phyloP scores from a whole-genome alignment of 2,888 invertebrate genomes.

The Drosophila merina region DNA sequence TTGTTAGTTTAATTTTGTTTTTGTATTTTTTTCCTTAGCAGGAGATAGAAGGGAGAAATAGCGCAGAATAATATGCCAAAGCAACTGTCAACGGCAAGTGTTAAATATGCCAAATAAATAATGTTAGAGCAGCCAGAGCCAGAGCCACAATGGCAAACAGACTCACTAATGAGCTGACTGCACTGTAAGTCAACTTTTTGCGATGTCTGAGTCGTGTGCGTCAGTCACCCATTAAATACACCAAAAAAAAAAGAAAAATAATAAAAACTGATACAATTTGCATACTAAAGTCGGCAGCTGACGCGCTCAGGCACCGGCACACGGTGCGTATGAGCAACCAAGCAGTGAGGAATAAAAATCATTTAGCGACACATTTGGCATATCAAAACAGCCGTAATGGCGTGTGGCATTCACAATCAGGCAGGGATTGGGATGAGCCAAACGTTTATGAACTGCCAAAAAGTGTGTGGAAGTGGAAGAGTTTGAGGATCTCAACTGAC shows the following conservation, averaged over 20 bases:
- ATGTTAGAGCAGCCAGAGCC: constrained; percentile 48
- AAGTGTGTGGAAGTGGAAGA: constrained; percentile 1
- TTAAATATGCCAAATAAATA: constrained; percentile 73
- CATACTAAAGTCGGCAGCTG: constrained; percentile 56
- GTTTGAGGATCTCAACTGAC: constrained; percentile 22
- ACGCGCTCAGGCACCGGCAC: constrained; percentile 31
- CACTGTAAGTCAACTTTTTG: constrained; percentile 29
- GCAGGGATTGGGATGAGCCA: constrained; percentile 45
- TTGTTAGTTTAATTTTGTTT: constrained; percentile 41
- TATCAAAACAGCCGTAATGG: constrained; percentile 62
- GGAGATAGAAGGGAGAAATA: constrained; percentile 45
- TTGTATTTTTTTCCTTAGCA: constrained; percentile 21
- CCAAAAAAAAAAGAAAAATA: background rate
- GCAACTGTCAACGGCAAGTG: constrained; percentile 58
- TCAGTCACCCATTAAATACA: constrained; percentile 19
- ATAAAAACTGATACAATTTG: constrained; percentile 53
- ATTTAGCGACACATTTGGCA: constrained; percentile 77
- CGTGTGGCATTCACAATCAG: constrained; percentile 65
- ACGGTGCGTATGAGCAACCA: constrained; percentile 64
- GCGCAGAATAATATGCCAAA: constrained; percentile 49
- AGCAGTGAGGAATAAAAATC: constrained; percentile 56
- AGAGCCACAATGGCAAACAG: constrained; percentile 46
- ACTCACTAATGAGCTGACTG: constrained; percentile 68
- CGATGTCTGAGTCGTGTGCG: constrained; percentile 10
- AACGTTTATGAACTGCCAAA: constrained; percentile 57